Evolutionary conservation across 2,797 vertebrate species (phyloP), one percentile per base, ranked within the genome.

Genomic region (Bryconaethiops microstoma): DNA sequence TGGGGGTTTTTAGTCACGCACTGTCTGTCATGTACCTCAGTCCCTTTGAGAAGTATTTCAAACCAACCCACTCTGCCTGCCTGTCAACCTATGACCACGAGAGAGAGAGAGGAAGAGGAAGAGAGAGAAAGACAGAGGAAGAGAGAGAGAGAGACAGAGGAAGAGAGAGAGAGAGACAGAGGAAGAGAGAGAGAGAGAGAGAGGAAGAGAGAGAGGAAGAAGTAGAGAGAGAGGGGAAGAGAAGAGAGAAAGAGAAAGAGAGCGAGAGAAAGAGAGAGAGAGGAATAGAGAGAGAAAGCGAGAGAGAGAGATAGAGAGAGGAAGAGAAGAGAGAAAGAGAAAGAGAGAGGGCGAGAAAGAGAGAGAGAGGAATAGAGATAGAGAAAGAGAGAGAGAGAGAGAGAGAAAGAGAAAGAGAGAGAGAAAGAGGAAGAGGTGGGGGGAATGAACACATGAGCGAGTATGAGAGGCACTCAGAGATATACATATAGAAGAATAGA

Each of bases 1-100:
- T 73, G 62, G 89, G 52, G 89, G 7, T 87, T 78, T 92, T 94
- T 92, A 92, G 91, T 93, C 91, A 91, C 83, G 88, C 90, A 82
- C 90, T 92, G 92, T 92, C 92, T 88, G 88, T 90, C 89, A 90
- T 90, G 86, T 90, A 83, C 86, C 82, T 71, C 16, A 71, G 77
- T 87, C 82, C 87, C 84, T 77, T 83, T 86, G 87, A 88, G 89
- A 91, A 85, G 84, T 86, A 87, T 87, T 85, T 88, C 87, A 71
- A 75, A 57, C 69, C 55, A 74, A 48, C 69, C 76, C 73, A 72
- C 78, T 74, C 74, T 76, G 78, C 81, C 82, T 83, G 82, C 42
- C 79, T 81, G 83, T 78, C 80, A 86, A 69, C 81, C 78, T 74
- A 35, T 81, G 78, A 83, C 83, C 83, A 67, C 62, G 25, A n/a